Conservation (phyloP, 2,888 invertebrate genomes). For the Nephrotoma appendiculata region DNA sequence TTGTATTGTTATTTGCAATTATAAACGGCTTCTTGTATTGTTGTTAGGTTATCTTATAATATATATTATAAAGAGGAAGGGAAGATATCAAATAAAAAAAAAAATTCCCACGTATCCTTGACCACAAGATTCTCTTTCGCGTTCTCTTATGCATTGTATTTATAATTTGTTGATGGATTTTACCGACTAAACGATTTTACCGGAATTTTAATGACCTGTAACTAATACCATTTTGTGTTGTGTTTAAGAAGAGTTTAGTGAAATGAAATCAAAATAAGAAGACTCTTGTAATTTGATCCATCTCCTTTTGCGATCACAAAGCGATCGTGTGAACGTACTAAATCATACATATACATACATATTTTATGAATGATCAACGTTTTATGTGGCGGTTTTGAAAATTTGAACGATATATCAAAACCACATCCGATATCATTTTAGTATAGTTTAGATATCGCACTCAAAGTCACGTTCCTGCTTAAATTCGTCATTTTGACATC, state of each 20-base stretch:
- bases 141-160: background rate
- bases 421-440: background rate
- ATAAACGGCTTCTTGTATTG: background rate
- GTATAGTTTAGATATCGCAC: background rate
- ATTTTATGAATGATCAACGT: background rate
- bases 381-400: background rate
- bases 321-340: background rate
- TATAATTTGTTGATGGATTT: background rate
- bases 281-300: background rate
- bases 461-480: background rate
- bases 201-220: constrained; percentile 2
- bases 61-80: background rate
- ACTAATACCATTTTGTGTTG: background rate
- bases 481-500: background rate
- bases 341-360: background rate
- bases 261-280: background rate
- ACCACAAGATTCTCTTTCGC: background rate
- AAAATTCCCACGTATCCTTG: background rate
- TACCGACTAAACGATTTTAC: background rate
- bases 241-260: background rate
- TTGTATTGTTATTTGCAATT: background rate
- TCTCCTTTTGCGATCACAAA: background rate
- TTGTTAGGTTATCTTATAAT: background rate
- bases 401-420: background rate
- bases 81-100: background rate